phyloP scores from a whole-genome alignment of 1,140 invertebrate species.

The Drosophila mayri region DNA sequence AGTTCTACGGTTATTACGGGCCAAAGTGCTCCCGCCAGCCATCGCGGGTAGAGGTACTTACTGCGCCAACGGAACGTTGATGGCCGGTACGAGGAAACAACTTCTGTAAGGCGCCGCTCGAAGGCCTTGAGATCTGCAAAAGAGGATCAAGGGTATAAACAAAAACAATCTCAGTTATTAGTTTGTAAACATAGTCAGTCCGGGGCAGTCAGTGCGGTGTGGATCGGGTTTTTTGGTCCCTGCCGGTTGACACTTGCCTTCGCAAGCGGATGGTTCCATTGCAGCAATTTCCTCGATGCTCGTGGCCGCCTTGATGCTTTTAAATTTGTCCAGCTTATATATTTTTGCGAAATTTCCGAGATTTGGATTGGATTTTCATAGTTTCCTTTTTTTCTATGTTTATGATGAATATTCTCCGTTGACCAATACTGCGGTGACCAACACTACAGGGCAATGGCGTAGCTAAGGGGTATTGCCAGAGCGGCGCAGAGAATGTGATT shows the following conservation, averaged over 20 bases:
- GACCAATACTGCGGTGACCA: slow-evolving; percentile 12
- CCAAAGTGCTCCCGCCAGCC: not conserved
- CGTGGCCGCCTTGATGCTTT: slow-evolving; percentile 69
- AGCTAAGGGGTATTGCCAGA: not conserved
- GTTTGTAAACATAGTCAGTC: slow-evolving; percentile 51
- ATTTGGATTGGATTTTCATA: slow-evolving; percentile 74
- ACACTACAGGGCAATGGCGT: slow-evolving; percentile 4
- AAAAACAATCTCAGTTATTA: slow-evolving; percentile 32
- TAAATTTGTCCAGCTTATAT: slow-evolving; percentile 75
- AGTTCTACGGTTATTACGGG: slow-evolving; percentile 23
- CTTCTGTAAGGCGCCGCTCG: slow-evolving; percentile 97
- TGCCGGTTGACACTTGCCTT: slow-evolving; percentile 51
- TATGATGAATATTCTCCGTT: slow-evolving; percentile 34
- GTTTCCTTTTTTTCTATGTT: slow-evolving; percentile 55
- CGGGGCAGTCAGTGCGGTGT: not conserved
- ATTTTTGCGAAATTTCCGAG: slow-evolving; percentile 48
- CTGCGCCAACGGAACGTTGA: slow-evolving; percentile 96
- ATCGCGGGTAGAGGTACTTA: slow-evolving; percentile 85
- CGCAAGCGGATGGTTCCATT: slow-evolving; percentile 84
- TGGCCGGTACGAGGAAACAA: slow-evolving; percentile 97
- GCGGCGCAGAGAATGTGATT: not conserved
- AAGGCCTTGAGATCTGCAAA: slow-evolving; percentile 97
- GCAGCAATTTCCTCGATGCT: slow-evolving; percentile 75
- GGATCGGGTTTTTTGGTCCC: not conserved
- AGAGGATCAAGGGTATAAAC: slow-evolving; percentile 13